phyloP scores from a whole-genome alignment of 2,797 vertebrate species.

The Ciconia nigra region DNA sequence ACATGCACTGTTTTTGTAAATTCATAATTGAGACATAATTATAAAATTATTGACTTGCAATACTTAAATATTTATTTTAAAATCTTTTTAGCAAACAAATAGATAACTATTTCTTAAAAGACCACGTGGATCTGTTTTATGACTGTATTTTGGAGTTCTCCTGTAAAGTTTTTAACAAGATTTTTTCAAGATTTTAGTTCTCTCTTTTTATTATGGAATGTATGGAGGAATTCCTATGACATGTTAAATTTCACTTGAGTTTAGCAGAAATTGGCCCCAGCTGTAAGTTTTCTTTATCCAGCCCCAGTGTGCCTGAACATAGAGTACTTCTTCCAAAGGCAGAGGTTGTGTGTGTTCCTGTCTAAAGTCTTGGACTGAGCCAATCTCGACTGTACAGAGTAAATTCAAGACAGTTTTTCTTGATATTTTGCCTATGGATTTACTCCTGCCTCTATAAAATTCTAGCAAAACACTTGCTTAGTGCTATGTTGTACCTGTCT shows the following conservation, averaged over 20 bases:
- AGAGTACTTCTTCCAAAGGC: slow-evolving; percentile 51
- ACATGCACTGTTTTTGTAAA: neutral
- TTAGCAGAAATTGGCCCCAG: slow-evolving; percentile 46
- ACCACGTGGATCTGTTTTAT: neutral
- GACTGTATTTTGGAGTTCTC: neutral
- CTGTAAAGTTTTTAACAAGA: neutral
- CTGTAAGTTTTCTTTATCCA: slow-evolving; percentile 55
- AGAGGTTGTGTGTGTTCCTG: slow-evolving; percentile 50
- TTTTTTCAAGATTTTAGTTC: neutral
- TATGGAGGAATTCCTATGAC: slow-evolving; percentile 17
- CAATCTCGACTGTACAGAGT: neutral
- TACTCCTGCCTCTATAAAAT: neutral
- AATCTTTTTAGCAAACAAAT: neutral
- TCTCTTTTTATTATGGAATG: slow-evolving; percentile 7
- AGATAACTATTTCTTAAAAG: neutral
- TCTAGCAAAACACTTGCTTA: neutral
- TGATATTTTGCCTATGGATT: neutral
- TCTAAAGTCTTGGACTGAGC: slow-evolving; percentile 2
- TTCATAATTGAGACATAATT: neutral
- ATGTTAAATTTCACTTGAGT: slow-evolving; percentile 52
- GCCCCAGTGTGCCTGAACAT: slow-evolving; percentile 8
- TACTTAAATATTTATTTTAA: neutral
- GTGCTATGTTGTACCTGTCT: neutral
- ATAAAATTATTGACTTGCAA: neutral
- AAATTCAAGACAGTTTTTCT: slow-evolving; percentile 13